These are phyloP conservation scores for Lagocephalus sceleratus DNA, from an alignment of 2,797 vertebrate genomes.

Conservation along the genomic window DNA sequence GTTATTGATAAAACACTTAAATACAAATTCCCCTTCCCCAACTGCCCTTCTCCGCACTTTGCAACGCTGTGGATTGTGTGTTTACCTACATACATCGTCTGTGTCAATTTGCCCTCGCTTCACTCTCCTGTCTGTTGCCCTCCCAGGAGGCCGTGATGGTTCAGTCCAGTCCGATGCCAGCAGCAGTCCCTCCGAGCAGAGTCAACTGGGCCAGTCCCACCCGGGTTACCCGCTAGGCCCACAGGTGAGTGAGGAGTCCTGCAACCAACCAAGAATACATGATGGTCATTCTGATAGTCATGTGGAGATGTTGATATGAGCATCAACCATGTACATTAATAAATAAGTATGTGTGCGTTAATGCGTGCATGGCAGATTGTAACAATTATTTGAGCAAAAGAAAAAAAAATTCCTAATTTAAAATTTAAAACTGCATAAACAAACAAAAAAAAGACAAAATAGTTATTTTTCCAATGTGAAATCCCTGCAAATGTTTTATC, in stretches of 20 bases:
- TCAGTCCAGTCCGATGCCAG: slow-evolving; percentile 83
- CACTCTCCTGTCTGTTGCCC: slow-evolving; percentile 29
- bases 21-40: slow-evolving; percentile 60
- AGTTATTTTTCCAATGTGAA: no score
- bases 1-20: slow-evolving; percentile 88
- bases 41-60: slow-evolving; percentile 53
- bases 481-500: no score
- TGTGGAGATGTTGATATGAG: no score
- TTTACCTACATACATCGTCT: slow-evolving; percentile 46
- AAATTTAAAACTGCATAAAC: no score
- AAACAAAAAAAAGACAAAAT: no score
- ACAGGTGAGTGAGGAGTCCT: slow-evolving; percentile 81
- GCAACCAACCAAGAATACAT: neutral
- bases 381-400: no score
- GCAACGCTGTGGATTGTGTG: slow-evolving; percentile 42
- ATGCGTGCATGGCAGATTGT: no score
- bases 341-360: no score
- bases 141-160: slow-evolving; percentile 86
- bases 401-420: no score
- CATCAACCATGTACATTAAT: no score
- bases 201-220: slow-evolving; percentile 86
- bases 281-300: no score
- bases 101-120: slow-evolving; percentile 31
- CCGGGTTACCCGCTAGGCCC: slow-evolving; percentile 88
- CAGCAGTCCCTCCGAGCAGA: slow-evolving; percentile 86